Conservation (phyloP, 2,797 vertebrate genomes). For the Hirundo rustica region DNA sequence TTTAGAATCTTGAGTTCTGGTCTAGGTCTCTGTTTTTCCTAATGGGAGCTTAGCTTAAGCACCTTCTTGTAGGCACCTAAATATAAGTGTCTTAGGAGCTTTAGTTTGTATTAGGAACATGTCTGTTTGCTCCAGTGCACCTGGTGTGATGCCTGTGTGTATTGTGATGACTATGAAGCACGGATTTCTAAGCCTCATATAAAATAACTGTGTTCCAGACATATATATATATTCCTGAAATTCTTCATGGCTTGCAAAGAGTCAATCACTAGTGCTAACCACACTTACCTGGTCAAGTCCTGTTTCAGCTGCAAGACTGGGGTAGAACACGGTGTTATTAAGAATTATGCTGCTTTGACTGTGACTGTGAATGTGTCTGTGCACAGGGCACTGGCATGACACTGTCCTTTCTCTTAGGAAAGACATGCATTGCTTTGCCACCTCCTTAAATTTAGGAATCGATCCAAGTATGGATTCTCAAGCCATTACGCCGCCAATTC, state of each 20-base stretch:
- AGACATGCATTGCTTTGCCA: not conserved
- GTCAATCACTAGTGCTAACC: not conserved
- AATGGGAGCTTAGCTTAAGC: not conserved
- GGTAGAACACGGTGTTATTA: accelerated
- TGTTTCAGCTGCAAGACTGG: not conserved
- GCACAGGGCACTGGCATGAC: not conserved
- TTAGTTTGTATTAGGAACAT: not conserved
- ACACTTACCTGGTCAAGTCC: not conserved
- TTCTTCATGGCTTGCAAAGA: not conserved
- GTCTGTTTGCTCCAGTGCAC: not conserved
- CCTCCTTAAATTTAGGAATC: not conserved
- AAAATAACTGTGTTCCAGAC: not conserved
- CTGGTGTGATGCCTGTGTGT: not conserved
- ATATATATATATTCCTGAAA: not conserved
- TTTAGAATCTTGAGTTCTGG: not conserved
- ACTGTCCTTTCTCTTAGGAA: not conserved
- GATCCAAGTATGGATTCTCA: not conserved
- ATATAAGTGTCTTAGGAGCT: not conserved
- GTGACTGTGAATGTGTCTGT: not conserved
- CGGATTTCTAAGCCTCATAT: not conserved
- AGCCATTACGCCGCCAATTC: accelerated
- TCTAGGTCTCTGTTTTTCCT: not conserved
- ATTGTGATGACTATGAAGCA: not conserved
- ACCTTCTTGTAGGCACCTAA: not conserved
- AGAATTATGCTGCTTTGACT: not conserved